Evolutionary conservation across 2,113 vertebrate species (phyloP), one percentile per base, ranked within the genome.

Genomic region (Petrocephalus microphthalmus): DNA sequence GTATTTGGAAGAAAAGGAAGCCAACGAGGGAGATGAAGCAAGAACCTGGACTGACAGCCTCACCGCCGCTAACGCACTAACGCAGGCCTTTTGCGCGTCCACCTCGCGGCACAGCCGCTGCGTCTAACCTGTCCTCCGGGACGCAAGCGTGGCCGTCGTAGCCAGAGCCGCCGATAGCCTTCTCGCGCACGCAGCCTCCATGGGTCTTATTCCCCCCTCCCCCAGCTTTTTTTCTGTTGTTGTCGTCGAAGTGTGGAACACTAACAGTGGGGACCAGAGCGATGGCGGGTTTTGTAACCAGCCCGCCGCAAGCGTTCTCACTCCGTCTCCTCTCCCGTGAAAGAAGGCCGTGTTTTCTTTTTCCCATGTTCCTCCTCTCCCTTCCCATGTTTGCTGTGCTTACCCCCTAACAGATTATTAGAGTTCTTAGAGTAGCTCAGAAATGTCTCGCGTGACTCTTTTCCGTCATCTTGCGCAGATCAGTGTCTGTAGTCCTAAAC

Each of bases 21-120:
- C 91, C 49, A 57, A 84, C 88, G 88, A 90, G 90, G 56, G 13
- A 57, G 19, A 84, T 10, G 47, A 84, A 54, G 42, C 20, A 15
- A 78, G 37, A 84, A 51, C 91, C 93, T 91, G 25, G 94, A 95
- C 95, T 95, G 91, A 71, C 94, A 95, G 92, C 84, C 78, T 92
- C 91, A 93, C 92, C 90, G 92, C 88, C n/a, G 71, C 60, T 87
- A 89, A 87, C 93, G 92, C 91, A 91, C 88, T 91, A 95, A 87
- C 91, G 93, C 85, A 91, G 87, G 90, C 91, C 89, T 87, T 89
- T 88, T 88, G 91, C 89, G 85, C 64, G 15, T 88, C 87, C 86
- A 89, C 88, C 57, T 87, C 89, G 91, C 93, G 88, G 87, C 29
- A 90, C 89, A 88, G 89, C 93, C 92, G 92, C 89, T 90, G 89